These are phyloP conservation scores for Drosophila biarmipes DNA, from an alignment of 1,140 invertebrate genomes.

Conservation along the genomic window DNA sequence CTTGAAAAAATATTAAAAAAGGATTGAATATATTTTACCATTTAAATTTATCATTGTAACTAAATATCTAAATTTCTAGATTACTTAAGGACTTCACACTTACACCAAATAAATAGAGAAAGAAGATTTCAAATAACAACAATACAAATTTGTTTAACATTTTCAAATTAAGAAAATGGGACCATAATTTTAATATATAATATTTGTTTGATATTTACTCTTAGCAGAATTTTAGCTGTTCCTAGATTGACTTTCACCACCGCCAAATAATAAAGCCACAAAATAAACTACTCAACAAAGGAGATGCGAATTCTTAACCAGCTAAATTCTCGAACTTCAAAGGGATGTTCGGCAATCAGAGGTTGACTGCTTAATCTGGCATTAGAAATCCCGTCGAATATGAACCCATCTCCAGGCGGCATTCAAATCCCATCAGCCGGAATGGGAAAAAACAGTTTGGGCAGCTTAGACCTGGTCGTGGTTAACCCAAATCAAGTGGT, in stretches of 20 bases:
- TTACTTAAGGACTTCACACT: too few species aligned
- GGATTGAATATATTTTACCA: too few species aligned
- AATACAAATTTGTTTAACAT: too few species aligned
- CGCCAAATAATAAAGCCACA: background rate
- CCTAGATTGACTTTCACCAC: background rate
- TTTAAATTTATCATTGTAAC: too few species aligned
- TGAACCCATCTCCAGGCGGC: slow-evolving; percentile 13
- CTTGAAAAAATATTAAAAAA: too few species aligned
- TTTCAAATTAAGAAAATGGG: too few species aligned
- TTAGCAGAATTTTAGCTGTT: too few species aligned
- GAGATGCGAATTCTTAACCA: slow-evolving; percentile 2
- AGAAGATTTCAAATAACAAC: too few species aligned
- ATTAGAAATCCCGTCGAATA: slow-evolving; percentile 15
- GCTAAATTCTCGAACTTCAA: slow-evolving; percentile 12
- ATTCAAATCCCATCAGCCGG: slow-evolving; percentile 41
- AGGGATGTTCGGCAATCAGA: slow-evolving; percentile 19
- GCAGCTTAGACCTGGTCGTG: slow-evolving; percentile 9
- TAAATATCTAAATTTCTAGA: too few species aligned
- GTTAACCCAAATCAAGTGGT: slow-evolving; percentile 53
- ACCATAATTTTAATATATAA: too few species aligned
- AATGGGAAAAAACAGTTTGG: slow-evolving; percentile 25
- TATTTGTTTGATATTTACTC: too few species aligned
- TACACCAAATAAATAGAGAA: too few species aligned
- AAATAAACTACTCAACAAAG: background rate
- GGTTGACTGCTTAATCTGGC: slow-evolving; percentile 25